phyloP scores from a whole-genome alignment of 2,113 vertebrate genomes.

The Eudorcas thomsonii region DNA sequence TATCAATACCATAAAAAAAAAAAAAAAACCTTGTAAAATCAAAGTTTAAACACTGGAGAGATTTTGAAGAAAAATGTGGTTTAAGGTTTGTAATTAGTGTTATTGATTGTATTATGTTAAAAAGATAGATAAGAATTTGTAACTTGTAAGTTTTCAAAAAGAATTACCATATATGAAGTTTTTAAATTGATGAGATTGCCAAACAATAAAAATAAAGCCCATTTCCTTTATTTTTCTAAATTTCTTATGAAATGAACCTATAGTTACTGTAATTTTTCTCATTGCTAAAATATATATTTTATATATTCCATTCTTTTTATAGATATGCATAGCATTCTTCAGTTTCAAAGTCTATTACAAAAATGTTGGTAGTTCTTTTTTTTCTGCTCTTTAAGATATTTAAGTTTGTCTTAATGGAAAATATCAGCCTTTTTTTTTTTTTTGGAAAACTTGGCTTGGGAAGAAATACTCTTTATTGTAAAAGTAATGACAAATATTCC shows the following conservation, averaged over 20 bases:
- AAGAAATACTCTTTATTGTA: background rate
- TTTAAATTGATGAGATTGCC: background rate
- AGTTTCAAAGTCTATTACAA: background rate
- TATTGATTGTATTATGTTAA: background rate
- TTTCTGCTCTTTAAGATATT: background rate
- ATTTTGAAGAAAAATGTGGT: background rate
- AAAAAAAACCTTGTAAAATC: background rate
- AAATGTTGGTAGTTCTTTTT: background rate
- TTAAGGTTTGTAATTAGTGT: background rate
- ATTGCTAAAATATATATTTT: background rate
- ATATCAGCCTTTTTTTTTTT: background rate
- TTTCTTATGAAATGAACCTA: background rate
- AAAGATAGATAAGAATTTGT: background rate
- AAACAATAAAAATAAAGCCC: background rate
- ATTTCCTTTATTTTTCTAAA: background rate
- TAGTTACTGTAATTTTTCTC: background rate
- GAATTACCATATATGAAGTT: background rate
- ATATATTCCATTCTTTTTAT: background rate
- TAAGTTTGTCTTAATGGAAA: background rate
- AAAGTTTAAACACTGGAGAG: background rate
- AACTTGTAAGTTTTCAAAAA: background rate
- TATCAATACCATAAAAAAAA: background rate
- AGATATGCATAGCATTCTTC: background rate
- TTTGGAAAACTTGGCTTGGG: background rate
- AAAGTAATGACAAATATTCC: background rate